Percentiles rank a stretch among this genome's conserved stretches.
phyloP scores from a whole-genome alignment of 2,797 vertebrate species.

The Mycteria americana region DNA sequence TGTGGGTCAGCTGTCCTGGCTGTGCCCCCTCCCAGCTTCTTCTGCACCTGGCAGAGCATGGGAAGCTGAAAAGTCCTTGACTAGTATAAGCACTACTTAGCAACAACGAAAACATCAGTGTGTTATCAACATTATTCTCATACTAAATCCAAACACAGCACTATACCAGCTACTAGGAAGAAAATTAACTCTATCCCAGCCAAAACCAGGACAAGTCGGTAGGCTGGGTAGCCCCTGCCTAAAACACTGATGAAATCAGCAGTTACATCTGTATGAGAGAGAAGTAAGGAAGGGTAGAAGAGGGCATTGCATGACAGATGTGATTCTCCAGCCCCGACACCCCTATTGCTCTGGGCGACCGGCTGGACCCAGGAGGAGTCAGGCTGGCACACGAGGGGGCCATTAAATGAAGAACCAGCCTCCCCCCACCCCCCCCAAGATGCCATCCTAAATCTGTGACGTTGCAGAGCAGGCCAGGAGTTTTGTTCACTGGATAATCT shows the following conservation, averaged over 20 bases:
- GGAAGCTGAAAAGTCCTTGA: no score
- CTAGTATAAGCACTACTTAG: no score
- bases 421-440: accelerated
- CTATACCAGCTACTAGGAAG: no score
- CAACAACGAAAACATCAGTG: no score
- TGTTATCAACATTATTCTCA: no score
- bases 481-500: background rate
- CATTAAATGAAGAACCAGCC: background rate
- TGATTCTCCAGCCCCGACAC: background rate
- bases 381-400: accelerated
- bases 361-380: background rate
- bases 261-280: background rate
- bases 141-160: no score
- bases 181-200: no score
- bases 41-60: no score
- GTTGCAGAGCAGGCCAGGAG: background rate
- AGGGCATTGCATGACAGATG: background rate
- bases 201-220: no score
- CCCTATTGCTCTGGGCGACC: background rate
- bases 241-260: background rate
- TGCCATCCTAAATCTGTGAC: background rate
- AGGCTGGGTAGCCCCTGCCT: background rate
- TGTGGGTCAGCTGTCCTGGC: no score
- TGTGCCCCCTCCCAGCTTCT: no score
- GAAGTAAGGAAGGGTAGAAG: background rate